Percentiles rank a stretch among this genome's conserved stretches.
phyloP scores from a whole-genome alignment of 2,113 vertebrate species.

The Mustela nigripes region DNA sequence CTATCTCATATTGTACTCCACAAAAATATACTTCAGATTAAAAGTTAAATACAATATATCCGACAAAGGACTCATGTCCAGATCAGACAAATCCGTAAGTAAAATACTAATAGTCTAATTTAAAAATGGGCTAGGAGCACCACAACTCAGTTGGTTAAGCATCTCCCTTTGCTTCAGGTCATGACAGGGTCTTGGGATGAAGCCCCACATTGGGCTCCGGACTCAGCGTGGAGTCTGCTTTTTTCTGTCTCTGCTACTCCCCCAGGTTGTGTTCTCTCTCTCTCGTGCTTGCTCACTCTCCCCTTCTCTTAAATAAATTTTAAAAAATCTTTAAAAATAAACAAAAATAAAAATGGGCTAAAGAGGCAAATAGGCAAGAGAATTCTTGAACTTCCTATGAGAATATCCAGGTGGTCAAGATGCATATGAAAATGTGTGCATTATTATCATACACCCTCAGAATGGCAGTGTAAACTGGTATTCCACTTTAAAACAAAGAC shows the following conservation, averaged over 20 bases:
- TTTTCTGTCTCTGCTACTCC: background rate
- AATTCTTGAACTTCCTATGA: background rate
- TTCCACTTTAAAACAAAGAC: background rate
- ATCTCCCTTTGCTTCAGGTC: background rate
- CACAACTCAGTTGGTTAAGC: background rate
- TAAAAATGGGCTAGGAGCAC: background rate
- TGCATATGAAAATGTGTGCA: background rate
- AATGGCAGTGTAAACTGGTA: background rate
- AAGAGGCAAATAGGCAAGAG: background rate
- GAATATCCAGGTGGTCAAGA: background rate
- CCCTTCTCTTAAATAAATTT: background rate
- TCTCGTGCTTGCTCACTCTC: background rate
- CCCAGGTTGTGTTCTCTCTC: background rate
- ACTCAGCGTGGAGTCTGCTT: no score
- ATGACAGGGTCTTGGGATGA: background rate
- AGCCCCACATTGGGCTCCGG: background rate
- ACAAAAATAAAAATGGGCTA: background rate
- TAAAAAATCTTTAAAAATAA: background rate
- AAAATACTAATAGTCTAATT: background rate
- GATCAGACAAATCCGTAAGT: background rate
- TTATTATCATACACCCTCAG: background rate
- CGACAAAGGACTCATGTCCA: background rate
- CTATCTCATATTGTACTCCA: background rate
- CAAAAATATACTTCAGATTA: background rate
- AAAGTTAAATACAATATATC: background rate